phyloP scores from a whole-genome alignment of 64 coral and sea anemone genomes.

The Stichodactyla mertensii region DNA sequence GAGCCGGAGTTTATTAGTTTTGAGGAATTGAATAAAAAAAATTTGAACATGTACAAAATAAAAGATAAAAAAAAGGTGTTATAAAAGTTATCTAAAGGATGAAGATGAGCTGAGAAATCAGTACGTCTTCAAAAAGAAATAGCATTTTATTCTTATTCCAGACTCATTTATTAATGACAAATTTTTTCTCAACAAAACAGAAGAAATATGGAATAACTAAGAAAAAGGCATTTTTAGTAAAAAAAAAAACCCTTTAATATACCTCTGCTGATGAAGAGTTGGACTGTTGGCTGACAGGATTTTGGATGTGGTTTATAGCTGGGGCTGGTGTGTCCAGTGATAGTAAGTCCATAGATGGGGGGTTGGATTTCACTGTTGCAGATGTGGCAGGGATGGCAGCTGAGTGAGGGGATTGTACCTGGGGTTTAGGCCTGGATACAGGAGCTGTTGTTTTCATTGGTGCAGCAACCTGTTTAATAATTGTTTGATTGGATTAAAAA shows the following conservation, averaged over 20 bases:
- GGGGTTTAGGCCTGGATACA: slow-evolving; percentile 7
- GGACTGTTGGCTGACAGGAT: neutral
- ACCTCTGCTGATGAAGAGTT: neutral
- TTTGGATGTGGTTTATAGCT: neutral
- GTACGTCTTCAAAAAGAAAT: no score
- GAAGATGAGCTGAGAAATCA: no score
- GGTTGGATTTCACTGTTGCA: slow-evolving; percentile 24
- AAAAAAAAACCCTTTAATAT: neutral
- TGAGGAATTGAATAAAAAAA: no score
- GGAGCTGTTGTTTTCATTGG: slow-evolving; percentile 24
- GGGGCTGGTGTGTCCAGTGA: slow-evolving; percentile 31
- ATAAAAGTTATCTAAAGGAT: neutral
- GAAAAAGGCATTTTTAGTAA: no score
- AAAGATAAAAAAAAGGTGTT: neutral
- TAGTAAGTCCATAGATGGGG: slow-evolving; percentile 32
- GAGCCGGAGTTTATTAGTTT: no score
- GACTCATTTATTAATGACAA: no score
- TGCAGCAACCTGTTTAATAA: neutral
- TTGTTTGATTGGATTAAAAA: no score
- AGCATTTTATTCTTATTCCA: no score
- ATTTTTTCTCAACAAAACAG: no score
- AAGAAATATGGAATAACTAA: no score
- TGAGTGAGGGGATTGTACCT: neutral
- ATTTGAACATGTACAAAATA: no score
- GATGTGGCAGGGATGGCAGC: neutral